Percentiles rank a stretch among this genome's conserved stretches.
Conservation (phyloP, 1,140 invertebrate genomes). For the Marisa cornuarietis region DNA sequence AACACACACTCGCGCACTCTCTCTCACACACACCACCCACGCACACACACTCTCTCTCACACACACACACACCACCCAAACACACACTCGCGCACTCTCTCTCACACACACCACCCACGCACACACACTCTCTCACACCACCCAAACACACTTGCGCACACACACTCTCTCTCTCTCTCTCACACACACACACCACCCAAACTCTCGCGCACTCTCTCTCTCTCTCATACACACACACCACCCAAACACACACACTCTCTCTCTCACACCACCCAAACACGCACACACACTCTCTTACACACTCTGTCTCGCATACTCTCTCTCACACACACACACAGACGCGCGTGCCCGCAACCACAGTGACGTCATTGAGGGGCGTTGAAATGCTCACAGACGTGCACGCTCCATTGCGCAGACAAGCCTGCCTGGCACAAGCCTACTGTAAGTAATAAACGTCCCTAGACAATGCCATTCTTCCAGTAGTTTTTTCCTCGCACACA, state of each 20-base stretch:
- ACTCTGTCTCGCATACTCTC: conserved; percentile 20
- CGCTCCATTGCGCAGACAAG: no score
- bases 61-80: no score
- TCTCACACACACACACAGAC: not conserved
- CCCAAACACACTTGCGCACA: not conserved
- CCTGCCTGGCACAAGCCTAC: not conserved
- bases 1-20: no score
- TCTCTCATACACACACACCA: conserved; percentile 7
- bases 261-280: no score
- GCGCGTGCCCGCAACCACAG: no score
- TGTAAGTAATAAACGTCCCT: not conserved
- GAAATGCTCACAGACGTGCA: no score
- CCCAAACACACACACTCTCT: no score
- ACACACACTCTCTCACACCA: not conserved
- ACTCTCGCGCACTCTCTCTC: no score
- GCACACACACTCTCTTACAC: not conserved
- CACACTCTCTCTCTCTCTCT: conserved; percentile 10
- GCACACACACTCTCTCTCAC: not conserved
- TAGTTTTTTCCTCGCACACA: not conserved
- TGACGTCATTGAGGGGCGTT: no score
- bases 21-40: conserved; percentile 9
- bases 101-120: conserved; percentile 3
- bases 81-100: conserved; percentile 19
- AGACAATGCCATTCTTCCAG: not conserved
- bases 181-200: conserved; percentile 10